Percentiles rank a stretch among this genome's conserved stretches.
Evolutionary conservation across 2,797 vertebrate genomes (phyloP).

Genomic region (Enteromius paludinosus): DNA sequence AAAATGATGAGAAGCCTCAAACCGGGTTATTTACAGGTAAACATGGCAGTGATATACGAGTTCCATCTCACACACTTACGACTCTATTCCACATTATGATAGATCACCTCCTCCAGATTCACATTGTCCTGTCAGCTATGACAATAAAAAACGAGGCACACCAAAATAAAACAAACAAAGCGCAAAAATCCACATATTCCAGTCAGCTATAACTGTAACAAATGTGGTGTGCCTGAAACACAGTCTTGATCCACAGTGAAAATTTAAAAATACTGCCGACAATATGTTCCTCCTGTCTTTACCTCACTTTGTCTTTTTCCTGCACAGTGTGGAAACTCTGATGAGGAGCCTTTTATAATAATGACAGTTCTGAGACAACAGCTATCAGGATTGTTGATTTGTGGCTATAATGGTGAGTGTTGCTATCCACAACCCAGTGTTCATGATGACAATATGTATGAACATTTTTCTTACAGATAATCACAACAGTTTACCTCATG

Average conservation of each 20-base stretch:
- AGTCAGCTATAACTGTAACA: constrained; percentile 45
- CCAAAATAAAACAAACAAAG: constrained; percentile 48
- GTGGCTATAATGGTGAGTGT: constrained; percentile 15
- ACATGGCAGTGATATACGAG: constrained; percentile 65
- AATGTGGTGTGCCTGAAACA: constrained; percentile 37
- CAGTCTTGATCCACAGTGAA: constrained; percentile 17
- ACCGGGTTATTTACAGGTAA: constrained; percentile 62
- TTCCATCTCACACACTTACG: constrained; percentile 61
- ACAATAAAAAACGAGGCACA: constrained; percentile 42
- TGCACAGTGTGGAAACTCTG: background rate
- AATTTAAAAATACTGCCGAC: constrained; percentile 45
- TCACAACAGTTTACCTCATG: constrained; percentile 1
- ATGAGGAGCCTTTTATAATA: constrained; percentile 21
- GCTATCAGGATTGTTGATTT: constrained; percentile 33
- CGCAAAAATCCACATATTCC: constrained; percentile 40
- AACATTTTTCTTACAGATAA: background rate
- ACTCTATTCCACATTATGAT: constrained; percentile 60
- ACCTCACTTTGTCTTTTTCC: constrained; percentile 35
- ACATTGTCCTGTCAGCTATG: constrained; percentile 49
- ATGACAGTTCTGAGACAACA: constrained; percentile 40
- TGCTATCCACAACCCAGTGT: constrained; percentile 5
- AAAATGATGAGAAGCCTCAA: constrained; percentile 60
- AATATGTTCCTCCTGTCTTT: constrained; percentile 29
- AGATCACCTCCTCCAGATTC: constrained; percentile 56
- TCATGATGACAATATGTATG: constrained; percentile 5